These are phyloP conservation scores for Nomada lathburiana DNA, from an alignment of 2,888 invertebrate genomes.

Conservation along the genomic window DNA sequence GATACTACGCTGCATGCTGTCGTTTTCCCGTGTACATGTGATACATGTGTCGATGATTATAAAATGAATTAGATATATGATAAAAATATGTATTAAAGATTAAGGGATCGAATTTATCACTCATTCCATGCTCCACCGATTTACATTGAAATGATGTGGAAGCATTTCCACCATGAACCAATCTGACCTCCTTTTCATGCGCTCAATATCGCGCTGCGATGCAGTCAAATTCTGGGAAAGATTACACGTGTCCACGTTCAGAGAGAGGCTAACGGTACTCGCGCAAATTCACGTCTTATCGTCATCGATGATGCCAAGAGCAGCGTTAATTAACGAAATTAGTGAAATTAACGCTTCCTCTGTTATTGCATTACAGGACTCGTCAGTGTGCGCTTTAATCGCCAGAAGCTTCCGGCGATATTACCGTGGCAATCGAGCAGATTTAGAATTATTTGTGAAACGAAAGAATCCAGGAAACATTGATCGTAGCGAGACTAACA, in stretches of 20 bases:
- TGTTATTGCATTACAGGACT: slow-evolving; percentile 41
- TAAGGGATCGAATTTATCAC: no score
- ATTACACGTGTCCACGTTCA: slow-evolving; percentile 18
- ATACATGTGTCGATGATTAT: no score
- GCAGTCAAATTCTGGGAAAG: slow-evolving; percentile 32
- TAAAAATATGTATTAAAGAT: no score
- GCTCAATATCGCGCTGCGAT: not conserved
- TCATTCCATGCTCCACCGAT: no score
- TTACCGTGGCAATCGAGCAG: not conserved
- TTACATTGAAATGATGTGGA: no score
- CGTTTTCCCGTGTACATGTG: no score
- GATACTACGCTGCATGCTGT: no score
- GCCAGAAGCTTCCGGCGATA: slow-evolving; percentile 17
- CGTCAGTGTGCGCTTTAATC: slow-evolving; percentile 13
- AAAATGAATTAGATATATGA: no score
- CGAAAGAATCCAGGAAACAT: not conserved
- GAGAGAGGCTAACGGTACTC: slow-evolving; percentile 52
- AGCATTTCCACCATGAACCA: not conserved
- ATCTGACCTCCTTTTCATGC: not conserved
- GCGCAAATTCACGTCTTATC: slow-evolving; percentile 47
- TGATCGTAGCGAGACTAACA: slow-evolving; percentile 14
- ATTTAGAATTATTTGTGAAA: not conserved
- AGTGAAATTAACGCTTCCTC: slow-evolving; percentile 60
- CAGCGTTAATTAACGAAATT: slow-evolving; percentile 60
- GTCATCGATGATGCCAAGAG: slow-evolving; percentile 38